Base-by-base conservation (phyloP, 2,888 invertebrate species). In the Agriopis marginaria region DNA sequence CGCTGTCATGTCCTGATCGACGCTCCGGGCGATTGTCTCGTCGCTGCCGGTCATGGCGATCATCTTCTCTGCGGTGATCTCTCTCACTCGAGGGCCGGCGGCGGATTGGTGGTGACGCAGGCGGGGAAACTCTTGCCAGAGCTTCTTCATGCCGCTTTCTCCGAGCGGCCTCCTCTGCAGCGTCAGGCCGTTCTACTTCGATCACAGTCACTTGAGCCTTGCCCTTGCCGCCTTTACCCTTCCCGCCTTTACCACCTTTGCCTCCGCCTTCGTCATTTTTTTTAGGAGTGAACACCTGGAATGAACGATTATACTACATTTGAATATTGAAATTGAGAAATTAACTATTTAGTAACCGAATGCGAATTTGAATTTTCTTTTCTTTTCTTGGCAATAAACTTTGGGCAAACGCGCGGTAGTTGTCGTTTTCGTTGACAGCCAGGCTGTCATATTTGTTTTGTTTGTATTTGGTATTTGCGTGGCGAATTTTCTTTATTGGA, bases 191-290 rank as follows among this genome's bases (percentile, higher is more conserved):
- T 0, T 88, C 90, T 42, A 89, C 89, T 77, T 96, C 97, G 70
- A 97, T 96, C 65, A 97, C 96, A 63, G 97, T 96, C 63, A 97
- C 97, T 76, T 97, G 97, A 3, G 96, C 96, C 84, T 97, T 96
- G 66, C 95, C 95, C 77, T 96, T 96, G 3, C 96, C 96, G 3
- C 96, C 96, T 76, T 96, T 96, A 39, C 96, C 97, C 72, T 97
- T 96, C 63, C 96, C 97, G 45, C 97, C 96, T 74, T 96, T 96
- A 53, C 96, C 96, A 10, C 96, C 96, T 79, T 96, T 96, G 0
- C 96, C 96, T 23, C 96, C 96, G 58, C 96, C 95, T 79, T 96
- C 96, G 9, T 96, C 96, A 71, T 95, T 95, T 59, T 95, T 95
- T 79, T 93, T 95, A n/a, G 95, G 91, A 6, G 92, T 92, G 77